These are phyloP conservation scores for Dicerorhinus sumatrensis DNA, from an alignment of 2,113 vertebrate species.

Conservation along the genomic window DNA sequence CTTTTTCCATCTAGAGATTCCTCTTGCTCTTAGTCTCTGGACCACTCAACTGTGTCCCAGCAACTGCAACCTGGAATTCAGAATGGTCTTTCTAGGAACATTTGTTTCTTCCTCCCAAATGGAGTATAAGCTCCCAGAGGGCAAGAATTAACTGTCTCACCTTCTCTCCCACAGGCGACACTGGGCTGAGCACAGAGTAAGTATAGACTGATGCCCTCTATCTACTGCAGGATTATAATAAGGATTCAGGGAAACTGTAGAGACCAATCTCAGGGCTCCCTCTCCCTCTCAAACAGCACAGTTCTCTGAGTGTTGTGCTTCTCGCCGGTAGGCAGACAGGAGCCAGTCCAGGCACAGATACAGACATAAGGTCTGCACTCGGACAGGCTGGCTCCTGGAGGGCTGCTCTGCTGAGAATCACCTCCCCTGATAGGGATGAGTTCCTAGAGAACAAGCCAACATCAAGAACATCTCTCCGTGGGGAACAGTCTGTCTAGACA, in stretches of 20 bases:
- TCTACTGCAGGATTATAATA: background rate
- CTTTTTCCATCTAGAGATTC: conserved; percentile 38
- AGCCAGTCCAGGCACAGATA: background rate
- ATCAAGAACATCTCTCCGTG: background rate
- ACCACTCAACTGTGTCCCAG: conserved; percentile 15
- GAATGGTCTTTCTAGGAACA: conserved; percentile 35
- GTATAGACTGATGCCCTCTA: background rate
- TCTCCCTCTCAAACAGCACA: conserved; percentile 2
- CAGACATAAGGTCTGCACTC: background rate
- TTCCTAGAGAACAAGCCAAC: conserved; percentile 3
- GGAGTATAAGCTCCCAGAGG: conserved; percentile 33
- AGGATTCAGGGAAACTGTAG: background rate
- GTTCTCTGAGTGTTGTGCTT: background rate
- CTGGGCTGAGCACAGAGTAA: background rate
- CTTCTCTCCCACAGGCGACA: conserved; percentile 39
- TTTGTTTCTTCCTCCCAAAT: conserved; percentile 34
- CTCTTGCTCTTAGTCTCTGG: conserved; percentile 26
- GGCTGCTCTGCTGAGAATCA: background rate
- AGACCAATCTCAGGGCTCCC: background rate
- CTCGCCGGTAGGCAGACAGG: background rate
- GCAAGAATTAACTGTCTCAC: background rate
- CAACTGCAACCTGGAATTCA: background rate
- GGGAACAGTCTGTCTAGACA: background rate
- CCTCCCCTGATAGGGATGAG: background rate
- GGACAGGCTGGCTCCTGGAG: background rate